Evolutionary conservation across 2,888 invertebrate genomes (phyloP), one percentile per base, ranked within the genome.

Genomic region (Parapristionchus giblindavisi): DNA sequence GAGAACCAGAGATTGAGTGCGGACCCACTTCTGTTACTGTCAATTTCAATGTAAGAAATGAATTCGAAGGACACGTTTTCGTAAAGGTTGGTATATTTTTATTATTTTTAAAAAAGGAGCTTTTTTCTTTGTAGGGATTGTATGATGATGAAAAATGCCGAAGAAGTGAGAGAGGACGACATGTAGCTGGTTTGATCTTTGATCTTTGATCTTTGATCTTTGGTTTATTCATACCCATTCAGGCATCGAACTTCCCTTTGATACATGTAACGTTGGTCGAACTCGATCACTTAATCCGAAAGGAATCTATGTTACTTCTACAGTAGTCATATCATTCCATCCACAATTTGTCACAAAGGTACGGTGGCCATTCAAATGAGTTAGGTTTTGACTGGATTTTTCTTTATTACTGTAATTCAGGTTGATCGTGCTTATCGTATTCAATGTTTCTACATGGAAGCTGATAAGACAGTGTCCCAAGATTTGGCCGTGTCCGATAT

Each of bases 391-490:
- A 14, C 43, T 14, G 43, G 17, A 43, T 17, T 48, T 48, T 48
- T 48, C 11, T 11, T 48, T 21, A 48, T 48, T 48, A 21, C 11
- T 27, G 0, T 24, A 1, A 8, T 38, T 29, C 54, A 77, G 71
- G 83, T 84, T 34, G 84, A 84, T 75, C 79, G 87, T 29, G 86
- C 87, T 72, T 87, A 87, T 79, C 84, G 85, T 40, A 84, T 87
- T 76, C 87, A 87, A 79, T 87, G 87, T 82, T 87, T 87, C 86
- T 87, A 87, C 85, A 87, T 87, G 87, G 84, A 87, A 75, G 84
- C 87, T 56, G 87, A 87, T 80, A 87, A 87, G 78, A 87, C 87
- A 60, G 87, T 87, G 76, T 84, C 84, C 34, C 80, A 84, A 0
- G 83, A 86, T 63, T 78, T 87, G 76, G 87, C 87, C 76, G 87